Evolutionary conservation across 2,113 vertebrate species (phyloP), one percentile per base, ranked within the genome.

Genomic region (Lates calcarifer): DNA sequence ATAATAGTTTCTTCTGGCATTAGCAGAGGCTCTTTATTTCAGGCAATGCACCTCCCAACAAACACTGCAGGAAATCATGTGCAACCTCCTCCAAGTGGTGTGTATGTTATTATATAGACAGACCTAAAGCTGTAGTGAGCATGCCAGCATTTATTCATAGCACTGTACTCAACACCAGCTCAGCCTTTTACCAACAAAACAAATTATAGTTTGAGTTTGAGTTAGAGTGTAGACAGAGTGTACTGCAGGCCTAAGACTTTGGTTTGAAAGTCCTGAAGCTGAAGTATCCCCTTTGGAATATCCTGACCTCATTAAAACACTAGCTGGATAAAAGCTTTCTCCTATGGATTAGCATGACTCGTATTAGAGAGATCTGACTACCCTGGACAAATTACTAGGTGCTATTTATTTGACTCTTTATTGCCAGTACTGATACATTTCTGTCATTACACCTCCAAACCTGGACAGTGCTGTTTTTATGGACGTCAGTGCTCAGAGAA

Each of bases 241-340:
- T 22, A 64, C 39, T 76, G 41, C 47, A 69, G 78, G 62, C 47
- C 47, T 20, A 49, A 74, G 66, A 87, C 20, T 72, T 76, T 47
- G 37, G 64, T 41, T 85, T 69, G 33, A 80, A 78, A 67, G 18
- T 83, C 65, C 33, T 60, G 61, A 88, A 62, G 73, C 72, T 71
- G 39, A 49, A 80, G 74, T 77, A 79, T 89, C 70, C 86, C 85
- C 85, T 79, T 78, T 69, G 83, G 89, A 91, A 78, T 84, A 85
- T 67, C 60, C 80, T 91, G 83, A 93, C 77, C 82, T 91, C 81
- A 90, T 90, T 92, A 87, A 85, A 92, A 90, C 35, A 56, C 79
- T 20, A 18, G 65, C 37, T 71, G 78, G 91, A 94, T 92, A 82
- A 90, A 90, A 77, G 66, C 77, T 74, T 87, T 78, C 83, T 91